Conservation (phyloP, 2,888 invertebrate species). For the Stenolophus ochropezus region DNA sequence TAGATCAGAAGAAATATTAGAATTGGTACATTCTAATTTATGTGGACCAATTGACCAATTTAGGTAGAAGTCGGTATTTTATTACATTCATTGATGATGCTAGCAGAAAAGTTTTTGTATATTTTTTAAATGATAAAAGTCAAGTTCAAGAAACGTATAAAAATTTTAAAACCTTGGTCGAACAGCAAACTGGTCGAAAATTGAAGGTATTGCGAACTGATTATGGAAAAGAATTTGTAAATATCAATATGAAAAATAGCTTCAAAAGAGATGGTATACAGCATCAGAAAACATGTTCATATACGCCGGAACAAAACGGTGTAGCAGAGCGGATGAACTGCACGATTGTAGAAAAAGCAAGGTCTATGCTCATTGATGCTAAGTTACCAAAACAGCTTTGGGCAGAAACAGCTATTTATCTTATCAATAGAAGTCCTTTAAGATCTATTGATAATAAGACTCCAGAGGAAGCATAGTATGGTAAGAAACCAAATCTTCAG, state of each 20-base stretch:
- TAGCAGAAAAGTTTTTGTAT: constrained; percentile 7
- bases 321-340: not conserved
- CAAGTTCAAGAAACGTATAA: not conserved
- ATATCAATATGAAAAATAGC: not conserved
- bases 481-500: not conserved
- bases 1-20: constrained; percentile 10
- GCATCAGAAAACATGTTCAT: constrained; percentile 19
- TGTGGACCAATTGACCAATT: too few relatives aligned
- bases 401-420: not conserved
- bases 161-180: constrained; percentile 7
- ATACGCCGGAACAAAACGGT: constrained; percentile 25
- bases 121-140: not conserved
- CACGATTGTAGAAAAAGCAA: not conserved
- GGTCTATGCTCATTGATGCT: not conserved
- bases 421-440: not conserved
- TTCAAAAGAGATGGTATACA: not conserved
- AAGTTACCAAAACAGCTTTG: not conserved
- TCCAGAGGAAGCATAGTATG: not conserved
- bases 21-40: too few relatives aligned
- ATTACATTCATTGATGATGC: constrained; percentile 12
- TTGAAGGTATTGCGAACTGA: constrained; percentile 27
- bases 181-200: constrained; percentile 12
- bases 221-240: not conserved
- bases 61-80: too few relatives aligned
- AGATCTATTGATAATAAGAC: not conserved